phyloP scores from a whole-genome alignment of 37 sponge, comb jelly and placozoan genomes.

The Cliona cf. orientalis region DNA sequence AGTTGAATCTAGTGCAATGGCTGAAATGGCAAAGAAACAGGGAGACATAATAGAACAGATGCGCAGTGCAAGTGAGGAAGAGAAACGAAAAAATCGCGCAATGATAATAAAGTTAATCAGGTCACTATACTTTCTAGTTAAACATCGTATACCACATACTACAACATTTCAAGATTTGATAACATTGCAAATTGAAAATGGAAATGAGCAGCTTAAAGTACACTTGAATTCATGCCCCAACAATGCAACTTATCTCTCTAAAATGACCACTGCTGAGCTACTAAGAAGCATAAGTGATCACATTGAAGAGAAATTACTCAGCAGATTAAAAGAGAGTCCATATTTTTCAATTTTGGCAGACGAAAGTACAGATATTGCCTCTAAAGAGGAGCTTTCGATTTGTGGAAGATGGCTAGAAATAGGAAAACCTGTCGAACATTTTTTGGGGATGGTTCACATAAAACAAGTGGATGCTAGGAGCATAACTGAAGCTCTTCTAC shows the following conservation, averaged over 20 bases:
- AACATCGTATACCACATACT: constrained; percentile 28
- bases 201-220: too few relatives aligned
- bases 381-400: constrained; percentile 41
- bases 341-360: constrained; percentile 54
- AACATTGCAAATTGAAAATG: constrained; percentile 42
- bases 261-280: constrained; percentile 21
- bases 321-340: constrained; percentile 19
- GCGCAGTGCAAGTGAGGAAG: too few relatives aligned
- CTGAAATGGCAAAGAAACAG: background rate
- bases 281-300: constrained; percentile 36
- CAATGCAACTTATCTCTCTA: constrained; percentile 46
- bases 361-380: constrained; percentile 53
- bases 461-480: constrained; percentile 3
- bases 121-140: constrained; percentile 40
- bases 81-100: constrained; percentile 17
- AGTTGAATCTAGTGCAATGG: constrained; percentile 10
- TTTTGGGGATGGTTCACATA: constrained; percentile 35
- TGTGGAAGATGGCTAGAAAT: constrained; percentile 39
- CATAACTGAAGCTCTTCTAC: background rate
- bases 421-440: constrained; percentile 28
- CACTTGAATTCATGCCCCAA: too few relatives aligned
- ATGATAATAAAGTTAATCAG: constrained; percentile 20
- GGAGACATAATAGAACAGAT: too few relatives aligned
- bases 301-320: constrained; percentile 25
- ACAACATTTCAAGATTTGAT: constrained; percentile 36